Conservation (phyloP, 2,797 vertebrate genomes). For the Urocyon cinereoargenteus region DNA sequence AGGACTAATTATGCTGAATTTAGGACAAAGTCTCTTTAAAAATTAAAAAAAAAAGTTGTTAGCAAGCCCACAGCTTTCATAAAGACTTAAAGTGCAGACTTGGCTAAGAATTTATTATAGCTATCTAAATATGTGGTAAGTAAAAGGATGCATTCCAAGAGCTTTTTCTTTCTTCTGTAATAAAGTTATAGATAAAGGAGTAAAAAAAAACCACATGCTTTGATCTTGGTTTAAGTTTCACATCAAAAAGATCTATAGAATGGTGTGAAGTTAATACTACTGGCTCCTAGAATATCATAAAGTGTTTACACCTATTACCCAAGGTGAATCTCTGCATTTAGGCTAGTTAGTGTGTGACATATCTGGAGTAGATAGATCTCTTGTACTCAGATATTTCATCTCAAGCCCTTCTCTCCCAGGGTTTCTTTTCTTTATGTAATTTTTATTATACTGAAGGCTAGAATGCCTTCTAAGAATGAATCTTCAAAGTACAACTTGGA, state of each 20-base stretch:
- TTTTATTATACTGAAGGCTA: neutral
- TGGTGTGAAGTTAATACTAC: neutral
- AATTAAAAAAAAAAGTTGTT: neutral
- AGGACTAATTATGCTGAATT: conserved; percentile 63
- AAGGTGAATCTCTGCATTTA: neutral
- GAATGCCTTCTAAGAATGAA: neutral
- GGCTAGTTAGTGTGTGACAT: neutral
- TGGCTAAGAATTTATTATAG: neutral
- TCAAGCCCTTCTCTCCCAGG: neutral
- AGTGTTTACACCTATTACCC: no score
- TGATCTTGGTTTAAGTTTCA: neutral
- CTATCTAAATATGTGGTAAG: neutral
- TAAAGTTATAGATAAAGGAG: conserved; percentile 5
- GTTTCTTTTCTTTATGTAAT: neutral
- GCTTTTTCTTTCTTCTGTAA: conserved; percentile 63
- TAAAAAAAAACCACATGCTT: neutral
- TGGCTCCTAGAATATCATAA: neutral
- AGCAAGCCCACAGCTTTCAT: conserved; percentile 63
- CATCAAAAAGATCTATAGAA: neutral
- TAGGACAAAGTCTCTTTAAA: conserved; percentile 60
- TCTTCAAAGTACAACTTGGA: neutral
- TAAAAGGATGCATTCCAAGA: neutral
- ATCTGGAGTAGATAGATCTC: rapidly evolving
- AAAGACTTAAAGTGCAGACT: conserved; percentile 62
- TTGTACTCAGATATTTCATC: no score